Evolutionary conservation across 2,113 vertebrate genomes (phyloP).

Genomic region (Dendropsophus ebraccatus): DNA sequence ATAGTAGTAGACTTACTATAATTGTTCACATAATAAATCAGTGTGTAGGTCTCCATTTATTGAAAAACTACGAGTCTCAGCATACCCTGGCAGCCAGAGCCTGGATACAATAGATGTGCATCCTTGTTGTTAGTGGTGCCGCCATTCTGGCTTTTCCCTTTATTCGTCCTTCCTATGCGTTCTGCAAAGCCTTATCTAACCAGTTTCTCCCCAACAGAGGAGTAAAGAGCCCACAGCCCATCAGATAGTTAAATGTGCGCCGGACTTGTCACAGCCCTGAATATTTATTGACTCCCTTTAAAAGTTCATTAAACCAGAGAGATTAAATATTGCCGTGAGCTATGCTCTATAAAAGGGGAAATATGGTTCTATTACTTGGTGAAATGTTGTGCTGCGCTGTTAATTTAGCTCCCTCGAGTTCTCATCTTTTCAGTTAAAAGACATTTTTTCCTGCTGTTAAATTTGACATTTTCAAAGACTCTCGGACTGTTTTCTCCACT

Average conservation of each 20-base stretch:
- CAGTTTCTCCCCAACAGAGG: neutral
- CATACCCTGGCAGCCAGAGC: too few relatives aligned
- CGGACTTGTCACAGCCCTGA: conserved; percentile 69
- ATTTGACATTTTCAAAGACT: conserved; percentile 69
- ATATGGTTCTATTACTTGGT: conserved; percentile 73
- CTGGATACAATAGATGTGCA: too few relatives aligned
- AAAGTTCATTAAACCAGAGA: conserved; percentile 82
- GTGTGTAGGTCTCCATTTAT: too few relatives aligned
- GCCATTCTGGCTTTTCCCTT: too few relatives aligned
- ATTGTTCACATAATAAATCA: too few relatives aligned
- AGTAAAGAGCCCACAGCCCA: neutral
- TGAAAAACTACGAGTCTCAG: too few relatives aligned
- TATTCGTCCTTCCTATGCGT: neutral
- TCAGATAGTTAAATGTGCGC: conserved; percentile 38
- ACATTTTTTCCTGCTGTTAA: conserved; percentile 69
- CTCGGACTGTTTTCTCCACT: conserved; percentile 57
- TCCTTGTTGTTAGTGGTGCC: too few relatives aligned
- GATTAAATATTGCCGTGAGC: conserved; percentile 75
- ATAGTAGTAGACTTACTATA: too few relatives aligned
- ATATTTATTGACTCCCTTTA: conserved; percentile 78
- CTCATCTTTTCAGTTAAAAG: conserved; percentile 68
- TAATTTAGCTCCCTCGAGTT: conserved; percentile 73
- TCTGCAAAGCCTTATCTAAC: neutral
- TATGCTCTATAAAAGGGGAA: conserved; percentile 75
- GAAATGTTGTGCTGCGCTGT: conserved; percentile 75